Percentiles rank a stretch among this genome's conserved stretches.
Conservation (phyloP, 2,797 vertebrate species). For the Holocentrus rufus region DNA sequence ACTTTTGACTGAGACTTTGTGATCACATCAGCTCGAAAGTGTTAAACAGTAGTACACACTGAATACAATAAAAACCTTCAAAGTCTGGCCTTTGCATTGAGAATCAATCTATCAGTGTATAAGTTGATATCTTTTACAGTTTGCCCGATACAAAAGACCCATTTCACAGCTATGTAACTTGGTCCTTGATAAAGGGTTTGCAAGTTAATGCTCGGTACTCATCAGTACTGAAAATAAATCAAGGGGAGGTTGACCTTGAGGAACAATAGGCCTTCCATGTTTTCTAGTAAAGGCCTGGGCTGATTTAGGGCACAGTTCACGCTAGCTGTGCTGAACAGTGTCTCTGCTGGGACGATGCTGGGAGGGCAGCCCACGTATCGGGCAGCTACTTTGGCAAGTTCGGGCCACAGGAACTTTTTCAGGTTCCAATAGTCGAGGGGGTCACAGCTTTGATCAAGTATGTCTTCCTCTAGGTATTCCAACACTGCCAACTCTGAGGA, state of each 20-base stretch:
- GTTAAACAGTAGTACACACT: conserved; percentile 84
- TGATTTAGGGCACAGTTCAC: conserved; percentile 90
- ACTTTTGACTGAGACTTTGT: conserved; percentile 78
- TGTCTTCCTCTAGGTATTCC: conserved; percentile 96
- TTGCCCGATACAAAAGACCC: conserved; percentile 55
- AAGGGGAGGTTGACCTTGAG: conserved; percentile 98
- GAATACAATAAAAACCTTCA: conserved; percentile 72
- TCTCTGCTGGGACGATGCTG: conserved; percentile 93
- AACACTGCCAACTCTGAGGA: conserved; percentile 91
- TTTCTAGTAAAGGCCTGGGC: conserved; percentile 90
- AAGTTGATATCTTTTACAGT: conserved; percentile 74
- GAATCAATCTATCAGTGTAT: conserved; percentile 74
- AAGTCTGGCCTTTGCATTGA: conserved; percentile 75
- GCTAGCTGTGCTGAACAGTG: conserved; percentile 92
- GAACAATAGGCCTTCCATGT: conserved; percentile 96
- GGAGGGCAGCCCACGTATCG: conserved; percentile 96
- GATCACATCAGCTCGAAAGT: conserved; percentile 80
- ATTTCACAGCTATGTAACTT: conserved; percentile 81
- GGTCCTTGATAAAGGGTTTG: conserved; percentile 78
- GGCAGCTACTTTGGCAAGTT: conserved; percentile 93
- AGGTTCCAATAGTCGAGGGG: conserved; percentile 98
- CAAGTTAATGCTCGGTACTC: conserved; percentile 72
- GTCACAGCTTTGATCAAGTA: conserved; percentile 98
- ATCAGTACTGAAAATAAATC: conserved; percentile 99
- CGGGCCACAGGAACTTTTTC: conserved; percentile 94